A percentile compares a stretch with the other conserved stretches of the same genome.
Conservation (phyloP, 1,140 invertebrate genomes). For the Aphidius ervi region DNA sequence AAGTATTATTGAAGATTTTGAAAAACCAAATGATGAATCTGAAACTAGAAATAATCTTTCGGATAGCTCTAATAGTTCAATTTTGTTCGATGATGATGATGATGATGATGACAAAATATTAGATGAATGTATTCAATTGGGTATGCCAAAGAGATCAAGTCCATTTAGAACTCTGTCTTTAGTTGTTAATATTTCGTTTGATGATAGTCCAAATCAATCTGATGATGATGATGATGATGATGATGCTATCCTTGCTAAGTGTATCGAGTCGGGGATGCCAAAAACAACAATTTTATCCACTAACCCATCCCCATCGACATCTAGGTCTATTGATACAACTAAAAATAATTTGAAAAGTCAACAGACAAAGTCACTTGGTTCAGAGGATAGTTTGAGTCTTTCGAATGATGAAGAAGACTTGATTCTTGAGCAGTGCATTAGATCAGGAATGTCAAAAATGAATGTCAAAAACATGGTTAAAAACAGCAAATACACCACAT, state of each 20-base stretch:
- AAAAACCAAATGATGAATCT: constrained; percentile 10
- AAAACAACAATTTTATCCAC: constrained; percentile 33
- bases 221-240: constrained; percentile 39
- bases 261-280: constrained; percentile 55
- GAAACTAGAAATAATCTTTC: constrained; percentile 51
- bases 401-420: constrained; percentile 45
- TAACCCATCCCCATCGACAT: too few relatives aligned
- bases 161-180: neutral
- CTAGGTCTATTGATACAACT: too few relatives aligned
- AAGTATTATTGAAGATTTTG: constrained; percentile 39
- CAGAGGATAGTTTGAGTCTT: constrained; percentile 34
- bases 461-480: too few relatives aligned
- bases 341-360: too few relatives aligned
- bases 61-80: constrained; percentile 59
- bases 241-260: constrained; percentile 51
- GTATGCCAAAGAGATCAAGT: constrained; percentile 60
- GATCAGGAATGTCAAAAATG: constrained; percentile 43
- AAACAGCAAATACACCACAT: constrained; percentile 57
- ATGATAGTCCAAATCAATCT: constrained; percentile 39
- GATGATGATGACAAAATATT: constrained; percentile 67
- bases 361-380: constrained; percentile 13
- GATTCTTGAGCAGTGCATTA: constrained; percentile 43
- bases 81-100: too few relatives aligned
- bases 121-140: constrained; percentile 73
- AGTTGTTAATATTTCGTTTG: constrained; percentile 25